These are phyloP conservation scores for Parauchenoglanis punctatus DNA, from an alignment of 2,797 vertebrate genomes.

Conservation along the genomic window DNA sequence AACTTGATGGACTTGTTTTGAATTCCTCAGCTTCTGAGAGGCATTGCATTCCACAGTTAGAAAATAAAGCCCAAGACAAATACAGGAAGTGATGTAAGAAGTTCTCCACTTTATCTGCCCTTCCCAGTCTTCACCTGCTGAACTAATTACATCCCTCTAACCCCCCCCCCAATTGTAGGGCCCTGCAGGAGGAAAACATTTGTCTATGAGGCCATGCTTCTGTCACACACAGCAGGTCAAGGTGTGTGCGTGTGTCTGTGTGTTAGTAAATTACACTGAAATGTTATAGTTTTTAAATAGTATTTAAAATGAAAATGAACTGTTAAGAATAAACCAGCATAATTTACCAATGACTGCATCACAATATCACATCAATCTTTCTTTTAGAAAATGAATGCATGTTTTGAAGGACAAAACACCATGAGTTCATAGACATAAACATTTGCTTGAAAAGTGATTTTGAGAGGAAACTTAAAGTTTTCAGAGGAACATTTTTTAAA, in stretches of 20 bases:
- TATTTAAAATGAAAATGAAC: neutral
- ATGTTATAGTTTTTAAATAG: neutral
- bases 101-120: slow-evolving; percentile 59
- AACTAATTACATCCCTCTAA: slow-evolving; percentile 53
- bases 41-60: slow-evolving; percentile 51
- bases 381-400: neutral
- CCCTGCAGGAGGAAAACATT: slow-evolving; percentile 49
- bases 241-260: neutral
- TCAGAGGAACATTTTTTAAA: neutral
- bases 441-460: neutral
- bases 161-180: slow-evolving; percentile 31
- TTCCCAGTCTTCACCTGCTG: slow-evolving; percentile 60
- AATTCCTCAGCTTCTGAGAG: slow-evolving; percentile 54
- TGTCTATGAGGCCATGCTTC: slow-evolving; percentile 8
- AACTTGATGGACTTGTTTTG: slow-evolving; percentile 59
- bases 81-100: slow-evolving; percentile 59
- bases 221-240: neutral
- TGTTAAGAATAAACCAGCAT: neutral
- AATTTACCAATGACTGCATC: neutral
- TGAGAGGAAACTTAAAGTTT: neutral
- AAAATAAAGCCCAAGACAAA: slow-evolving; percentile 63
- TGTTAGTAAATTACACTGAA: neutral
- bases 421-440: neutral
- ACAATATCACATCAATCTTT: neutral
- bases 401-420: neutral